Conservation (phyloP, 2,113 vertebrate species). For the Malurus melanocephalus region DNA sequence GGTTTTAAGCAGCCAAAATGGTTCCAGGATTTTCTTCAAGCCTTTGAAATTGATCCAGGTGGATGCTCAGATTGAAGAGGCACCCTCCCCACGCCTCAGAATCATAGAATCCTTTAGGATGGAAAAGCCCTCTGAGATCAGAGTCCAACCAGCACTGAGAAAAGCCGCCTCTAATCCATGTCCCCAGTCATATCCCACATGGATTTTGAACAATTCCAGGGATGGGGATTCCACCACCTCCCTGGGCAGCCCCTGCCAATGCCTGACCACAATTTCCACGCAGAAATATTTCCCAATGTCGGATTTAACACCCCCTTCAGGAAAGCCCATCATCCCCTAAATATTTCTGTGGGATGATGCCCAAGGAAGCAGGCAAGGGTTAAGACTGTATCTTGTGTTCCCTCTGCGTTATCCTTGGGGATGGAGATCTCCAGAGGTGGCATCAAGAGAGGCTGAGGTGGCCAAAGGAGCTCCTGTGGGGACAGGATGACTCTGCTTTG, state of each 20-base stretch:
- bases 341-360: background rate
- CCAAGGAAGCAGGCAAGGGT: background rate
- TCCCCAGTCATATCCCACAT: background rate
- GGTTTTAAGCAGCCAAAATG: background rate
- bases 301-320: background rate
- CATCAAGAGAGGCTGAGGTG: background rate
- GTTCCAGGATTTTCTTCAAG: background rate
- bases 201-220: background rate
- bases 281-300: background rate
- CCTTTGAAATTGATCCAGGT: background rate
- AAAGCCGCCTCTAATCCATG: background rate
- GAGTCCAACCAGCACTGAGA: background rate
- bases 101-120: background rate
- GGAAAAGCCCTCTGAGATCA: background rate
- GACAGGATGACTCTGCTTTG: background rate
- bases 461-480: background rate
- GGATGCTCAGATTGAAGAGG: background rate
- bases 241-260: background rate
- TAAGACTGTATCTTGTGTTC: accelerated
- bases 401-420: accelerated
- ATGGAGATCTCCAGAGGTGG: background rate
- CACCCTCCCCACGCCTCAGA: accelerated
- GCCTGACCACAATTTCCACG: accelerated
- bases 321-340: background rate
- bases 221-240: background rate